Conservation (phyloP, 1,140 invertebrate species). For the Colletes gigas region DNA sequence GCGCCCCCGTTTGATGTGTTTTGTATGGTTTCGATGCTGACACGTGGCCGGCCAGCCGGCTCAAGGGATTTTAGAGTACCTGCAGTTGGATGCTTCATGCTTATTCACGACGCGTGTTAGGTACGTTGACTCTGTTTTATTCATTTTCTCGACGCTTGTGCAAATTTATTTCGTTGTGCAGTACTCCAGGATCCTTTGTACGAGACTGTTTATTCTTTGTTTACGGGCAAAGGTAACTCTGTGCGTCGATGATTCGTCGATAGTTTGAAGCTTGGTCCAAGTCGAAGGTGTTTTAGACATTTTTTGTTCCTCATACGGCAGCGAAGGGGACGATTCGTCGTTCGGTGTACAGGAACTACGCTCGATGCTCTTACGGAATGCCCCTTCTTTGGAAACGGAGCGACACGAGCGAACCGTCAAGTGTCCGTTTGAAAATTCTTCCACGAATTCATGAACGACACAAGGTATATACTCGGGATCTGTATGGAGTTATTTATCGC, state of each 20-base stretch:
- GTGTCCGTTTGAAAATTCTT: conserved; percentile 14
- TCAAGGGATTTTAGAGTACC: no score
- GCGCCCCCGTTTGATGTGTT: no score
- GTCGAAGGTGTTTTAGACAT: conserved; percentile 16
- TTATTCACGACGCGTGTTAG: conserved; percentile 13
- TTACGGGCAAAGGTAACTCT: no score
- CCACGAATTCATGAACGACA: conserved; percentile 15
- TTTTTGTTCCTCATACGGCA: background rate
- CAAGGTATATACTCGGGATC: background rate
- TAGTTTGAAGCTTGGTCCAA: background rate
- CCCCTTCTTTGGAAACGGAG: conserved; percentile 23
- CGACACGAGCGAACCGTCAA: background rate
- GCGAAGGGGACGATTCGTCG: conserved; percentile 35
- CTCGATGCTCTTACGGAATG: conserved; percentile 55
- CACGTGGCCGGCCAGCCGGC: no score
- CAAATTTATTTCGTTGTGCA: no score
- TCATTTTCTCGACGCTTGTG: background rate
- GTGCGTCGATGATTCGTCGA: conserved; percentile 29
- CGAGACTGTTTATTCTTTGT: no score
- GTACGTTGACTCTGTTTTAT: background rate
- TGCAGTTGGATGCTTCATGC: background rate
- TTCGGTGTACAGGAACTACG: conserved; percentile 52
- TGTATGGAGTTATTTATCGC: conserved; percentile 35
- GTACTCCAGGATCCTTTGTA: no score
- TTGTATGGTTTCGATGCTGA: no score